A percentile compares a stretch with the other conserved stretches of the same genome.
Conservation (phyloP, 2,113 vertebrate species). For the Mionectes macconnelli region DNA sequence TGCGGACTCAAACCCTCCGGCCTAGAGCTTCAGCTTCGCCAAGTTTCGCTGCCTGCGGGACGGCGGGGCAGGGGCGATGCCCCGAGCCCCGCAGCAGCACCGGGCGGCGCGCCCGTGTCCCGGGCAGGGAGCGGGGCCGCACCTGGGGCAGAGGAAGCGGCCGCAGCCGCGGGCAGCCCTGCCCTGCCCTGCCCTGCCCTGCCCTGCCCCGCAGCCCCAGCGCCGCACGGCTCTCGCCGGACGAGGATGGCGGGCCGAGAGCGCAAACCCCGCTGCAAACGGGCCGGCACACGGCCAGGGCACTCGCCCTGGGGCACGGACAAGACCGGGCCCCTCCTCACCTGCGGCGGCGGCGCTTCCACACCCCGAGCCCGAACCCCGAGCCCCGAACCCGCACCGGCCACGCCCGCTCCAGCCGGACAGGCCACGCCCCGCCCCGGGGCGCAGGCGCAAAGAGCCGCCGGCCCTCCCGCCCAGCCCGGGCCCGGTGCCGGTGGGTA, state of each 20-base stretch:
- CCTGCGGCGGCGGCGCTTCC: not conserved
- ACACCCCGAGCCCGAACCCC: not conserved
- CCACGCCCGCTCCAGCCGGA: not conserved
- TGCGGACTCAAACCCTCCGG: rapidly evolving
- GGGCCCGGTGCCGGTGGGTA: rapidly evolving
- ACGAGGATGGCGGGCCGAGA: not conserved
- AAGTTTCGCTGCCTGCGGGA: not conserved
- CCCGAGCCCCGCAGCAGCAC: not conserved
- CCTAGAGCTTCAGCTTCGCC: too few relatives aligned
- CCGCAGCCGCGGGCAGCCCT: not conserved
- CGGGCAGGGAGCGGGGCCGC: not conserved
- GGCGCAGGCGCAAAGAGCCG: not conserved
- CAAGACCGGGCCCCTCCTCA: not conserved
- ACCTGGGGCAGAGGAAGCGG: not conserved
- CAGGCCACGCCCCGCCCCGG: not conserved
- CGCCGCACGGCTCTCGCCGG: rapidly evolving
- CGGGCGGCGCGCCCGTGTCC: not conserved
- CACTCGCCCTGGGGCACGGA: not conserved
- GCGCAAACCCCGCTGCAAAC: not conserved
- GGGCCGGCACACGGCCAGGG: too few relatives aligned
- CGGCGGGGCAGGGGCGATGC: rapidly evolving
- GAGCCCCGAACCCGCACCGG: not conserved
- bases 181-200: not conserved
- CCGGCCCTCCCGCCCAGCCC: rapidly evolving
- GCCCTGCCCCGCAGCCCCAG: not conserved